Percentiles rank a stretch among this genome's conserved stretches.
These are phyloP conservation scores for Erethizon dorsatum DNA, from an alignment of 2,797 vertebrate genomes.

Conservation along the genomic window DNA sequence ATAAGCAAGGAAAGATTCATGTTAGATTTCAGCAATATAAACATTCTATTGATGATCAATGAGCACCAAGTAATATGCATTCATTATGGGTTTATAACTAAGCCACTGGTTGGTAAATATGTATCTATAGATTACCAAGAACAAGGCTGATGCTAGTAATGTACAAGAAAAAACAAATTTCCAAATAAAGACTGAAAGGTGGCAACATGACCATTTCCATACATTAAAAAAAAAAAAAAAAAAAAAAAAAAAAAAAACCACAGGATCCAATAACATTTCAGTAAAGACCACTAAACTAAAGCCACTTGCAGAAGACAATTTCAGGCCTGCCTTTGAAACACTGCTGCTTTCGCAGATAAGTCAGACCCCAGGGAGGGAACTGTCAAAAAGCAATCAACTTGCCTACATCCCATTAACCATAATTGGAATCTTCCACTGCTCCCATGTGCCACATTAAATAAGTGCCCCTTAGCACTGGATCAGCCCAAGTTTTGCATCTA, in stretches of 20 bases:
- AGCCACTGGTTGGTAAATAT: neutral
- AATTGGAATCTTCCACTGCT: neutral
- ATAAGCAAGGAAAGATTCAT: neutral
- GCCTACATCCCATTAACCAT: constrained; percentile 42
- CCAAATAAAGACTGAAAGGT: neutral
- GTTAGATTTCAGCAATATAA: neutral
- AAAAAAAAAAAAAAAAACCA: neutral
- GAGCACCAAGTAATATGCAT: neutral
- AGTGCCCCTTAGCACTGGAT: neutral
- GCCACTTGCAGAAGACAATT: neutral
- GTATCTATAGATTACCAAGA: neutral
- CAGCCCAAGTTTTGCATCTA: neutral
- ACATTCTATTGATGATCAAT: neutral
- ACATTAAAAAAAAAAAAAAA: neutral
- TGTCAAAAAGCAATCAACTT: constrained; percentile 39
- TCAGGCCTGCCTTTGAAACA: constrained; percentile 1
- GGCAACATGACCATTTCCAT: neutral
- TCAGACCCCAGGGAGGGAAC: neutral
- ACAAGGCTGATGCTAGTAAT: neutral
- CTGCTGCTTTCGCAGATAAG: neutral
- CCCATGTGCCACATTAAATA: neutral
- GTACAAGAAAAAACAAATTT: neutral
- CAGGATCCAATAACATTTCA: neutral
- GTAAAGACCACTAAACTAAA: neutral
- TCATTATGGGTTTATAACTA: neutral